Base-by-base conservation (phyloP, 2,113 vertebrate species). In the Haemorhous mexicanus region DNA sequence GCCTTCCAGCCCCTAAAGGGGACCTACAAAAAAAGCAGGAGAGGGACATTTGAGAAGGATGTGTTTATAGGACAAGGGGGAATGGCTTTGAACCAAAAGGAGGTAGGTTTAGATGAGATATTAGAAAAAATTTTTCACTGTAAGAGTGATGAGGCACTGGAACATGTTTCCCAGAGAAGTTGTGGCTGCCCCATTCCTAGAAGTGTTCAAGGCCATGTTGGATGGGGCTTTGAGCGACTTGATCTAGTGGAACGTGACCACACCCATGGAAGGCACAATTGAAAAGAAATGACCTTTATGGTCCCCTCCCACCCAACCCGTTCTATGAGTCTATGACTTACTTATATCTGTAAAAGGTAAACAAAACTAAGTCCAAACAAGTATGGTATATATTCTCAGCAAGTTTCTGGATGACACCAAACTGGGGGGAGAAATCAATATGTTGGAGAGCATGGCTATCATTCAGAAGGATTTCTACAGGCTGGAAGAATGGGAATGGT, bases 1-100 rank as follows among this genome's bases (percentile, higher is more conserved):
- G 35, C n/a, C 18, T 68, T 43, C 22, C 13, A 28, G 22, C 47
- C 53, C 26, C 10, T 61, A 67, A 61, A 68, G 5, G 4, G 19
- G 7, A 6, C 8, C 11, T 20, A 28, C 7, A 28, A 61, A 16
- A 41, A 68, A 49, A 49, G 21, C 13, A 55, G 28, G 26, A 80
- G 26, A 67, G 15, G 26, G 13, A 67, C 39, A 47, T 67, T 85
- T 79, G 46, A 41, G 18, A n/a, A 35, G 16, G 8, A 8, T 0
- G 1, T 32, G 20, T 53, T 0, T 1, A 32, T 7, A 53, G 8
- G 24, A 46, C 2, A 32, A 61, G 18, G 8, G 6, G 3, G 8
- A 66, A 39, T 19, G 20, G 28, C 26, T 86, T 74, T 43, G 33
- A 67, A 74, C 9, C 1, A 2, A 61, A 80, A 66, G 5, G 59